Evolutionary conservation across 2,888 invertebrate species (phyloP), one percentile per base, ranked within the genome.

Genomic region (Cryptocephalus moraei): DNA sequence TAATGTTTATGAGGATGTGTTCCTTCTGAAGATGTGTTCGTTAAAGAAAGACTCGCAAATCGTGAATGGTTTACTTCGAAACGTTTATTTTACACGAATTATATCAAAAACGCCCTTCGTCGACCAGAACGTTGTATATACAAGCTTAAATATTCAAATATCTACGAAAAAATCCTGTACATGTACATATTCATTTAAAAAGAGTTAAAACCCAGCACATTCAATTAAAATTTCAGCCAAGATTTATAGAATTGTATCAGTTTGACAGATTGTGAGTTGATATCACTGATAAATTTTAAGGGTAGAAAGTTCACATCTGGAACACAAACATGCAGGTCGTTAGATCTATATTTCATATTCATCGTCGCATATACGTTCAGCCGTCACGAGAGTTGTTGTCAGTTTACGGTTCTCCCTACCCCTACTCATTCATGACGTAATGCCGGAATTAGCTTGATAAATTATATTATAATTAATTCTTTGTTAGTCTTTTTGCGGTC

Each of bases 321-420:
- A 55, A 52, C 56, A 54, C 56, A 57, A 55, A 59, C 49, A 55
- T 60, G 53, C 57, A 53, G 57, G 57, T 56, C 53, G 55, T 49
- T 51, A 56, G 53, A 62, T 61, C 62, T 61, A 62, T 61, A 62
- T 62, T 60, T 62, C 61, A 62, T 59, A 60, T 60, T 61, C 58
- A 57, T 60, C 60, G 62, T 62, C 41, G 44, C 45, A 45, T 48
- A 48, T 45, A 56, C 54, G 54, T 50, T 56, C 52, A 49, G 52
- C 51, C 57, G 52, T 58, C 58, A 60, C 59, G 54, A 58, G 58
- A 56, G 57, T 56, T 47, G 49, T 47, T 60, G 59, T 60, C 59
- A 60, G 58, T 60, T 48, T 48, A 45, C 47, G 45, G 47, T 50
- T 49, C 47, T 47, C 47, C 53, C 54, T 52, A 55, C 53, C 60